These are phyloP conservation scores for Platycheirus albimanus DNA, from an alignment of 2,888 invertebrate genomes.

Conservation along the genomic window DNA sequence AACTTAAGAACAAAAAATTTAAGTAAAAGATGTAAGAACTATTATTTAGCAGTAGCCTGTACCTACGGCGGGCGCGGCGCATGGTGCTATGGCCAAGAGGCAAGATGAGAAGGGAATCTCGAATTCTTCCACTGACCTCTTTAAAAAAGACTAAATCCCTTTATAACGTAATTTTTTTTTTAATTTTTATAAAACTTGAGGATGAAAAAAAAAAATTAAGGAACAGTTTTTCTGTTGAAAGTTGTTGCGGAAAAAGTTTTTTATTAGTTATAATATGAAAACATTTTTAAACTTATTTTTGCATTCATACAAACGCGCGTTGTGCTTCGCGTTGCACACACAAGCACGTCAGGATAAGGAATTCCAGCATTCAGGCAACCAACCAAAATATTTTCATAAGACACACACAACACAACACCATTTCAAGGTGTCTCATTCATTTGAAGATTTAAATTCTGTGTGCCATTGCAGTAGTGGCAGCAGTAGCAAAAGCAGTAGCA, in stretches of 20 bases:
- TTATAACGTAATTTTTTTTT: no score
- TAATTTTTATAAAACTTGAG: no score
- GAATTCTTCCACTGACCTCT: conserved; percentile 13
- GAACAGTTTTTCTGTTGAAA: no score
- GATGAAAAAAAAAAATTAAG: no score
- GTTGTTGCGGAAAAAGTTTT: conserved; percentile 29
- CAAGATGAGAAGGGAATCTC: conserved; percentile 25
- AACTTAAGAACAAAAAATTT: background rate
- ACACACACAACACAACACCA: conserved; percentile 29
- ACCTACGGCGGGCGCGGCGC: no score
- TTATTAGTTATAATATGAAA: conserved; percentile 45
- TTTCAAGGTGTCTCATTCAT: conserved; percentile 53
- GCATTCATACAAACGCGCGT: conserved; percentile 34
- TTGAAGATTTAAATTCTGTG: conserved; percentile 53
- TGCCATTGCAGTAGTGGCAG: conserved; percentile 42
- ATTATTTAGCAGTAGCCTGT: conserved; percentile 12
- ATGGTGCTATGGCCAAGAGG: conserved; percentile 14
- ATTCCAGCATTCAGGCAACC: conserved; percentile 18
- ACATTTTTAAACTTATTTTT: conserved; percentile 44
- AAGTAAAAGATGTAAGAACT: background rate
- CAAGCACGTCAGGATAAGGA: conserved; percentile 25
- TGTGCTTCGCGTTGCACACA: no score
- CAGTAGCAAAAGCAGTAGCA: no score
- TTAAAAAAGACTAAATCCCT: conserved; percentile 19
- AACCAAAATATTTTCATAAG: conserved; percentile 43